Conservation (phyloP, 2,888 invertebrate genomes). For the Gortyna flavago region DNA sequence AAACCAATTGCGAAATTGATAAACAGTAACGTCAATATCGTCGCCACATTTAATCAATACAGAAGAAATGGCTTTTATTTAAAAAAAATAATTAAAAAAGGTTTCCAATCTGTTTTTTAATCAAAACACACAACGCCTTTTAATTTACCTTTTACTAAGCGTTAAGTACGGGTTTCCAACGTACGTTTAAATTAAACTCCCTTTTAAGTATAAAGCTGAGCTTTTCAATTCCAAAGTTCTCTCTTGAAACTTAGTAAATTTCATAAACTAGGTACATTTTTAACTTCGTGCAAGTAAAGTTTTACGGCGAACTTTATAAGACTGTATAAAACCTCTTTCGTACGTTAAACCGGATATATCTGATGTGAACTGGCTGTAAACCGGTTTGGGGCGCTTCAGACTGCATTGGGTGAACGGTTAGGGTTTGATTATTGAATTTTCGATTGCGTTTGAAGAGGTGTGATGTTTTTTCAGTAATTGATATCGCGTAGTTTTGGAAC, state of each 20-base stretch:
- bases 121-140: slow-evolving; percentile 6
- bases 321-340: slow-evolving; percentile 45
- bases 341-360: slow-evolving; percentile 60
- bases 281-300: slow-evolving; percentile 52
- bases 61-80: neutral
- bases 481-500: neutral
- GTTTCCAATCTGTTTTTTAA: slow-evolving; percentile 29
- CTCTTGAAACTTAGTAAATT: slow-evolving; percentile 57
- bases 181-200: slow-evolving; percentile 35
- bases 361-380: slow-evolving; percentile 56
- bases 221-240: slow-evolving; percentile 60
- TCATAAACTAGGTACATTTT: slow-evolving; percentile 62
- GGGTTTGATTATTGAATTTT: slow-evolving; percentile 43
- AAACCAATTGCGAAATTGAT: neutral
- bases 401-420: slow-evolving; percentile 33
- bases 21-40: neutral
- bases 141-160: slow-evolving; percentile 25
- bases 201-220: slow-evolving; percentile 35
- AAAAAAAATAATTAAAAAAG: slow-evolving; percentile 13
- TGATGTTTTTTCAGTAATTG: slow-evolving; percentile 10
- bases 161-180: slow-evolving; percentile 21
- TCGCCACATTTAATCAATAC: neutral
- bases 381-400: slow-evolving; percentile 36
- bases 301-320: slow-evolving; percentile 50
- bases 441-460: neutral